Evolutionary conservation across 2,888 invertebrate species (phyloP), one percentile per base, ranked within the genome.

Genomic region (Willowsia nigromaculata): DNA sequence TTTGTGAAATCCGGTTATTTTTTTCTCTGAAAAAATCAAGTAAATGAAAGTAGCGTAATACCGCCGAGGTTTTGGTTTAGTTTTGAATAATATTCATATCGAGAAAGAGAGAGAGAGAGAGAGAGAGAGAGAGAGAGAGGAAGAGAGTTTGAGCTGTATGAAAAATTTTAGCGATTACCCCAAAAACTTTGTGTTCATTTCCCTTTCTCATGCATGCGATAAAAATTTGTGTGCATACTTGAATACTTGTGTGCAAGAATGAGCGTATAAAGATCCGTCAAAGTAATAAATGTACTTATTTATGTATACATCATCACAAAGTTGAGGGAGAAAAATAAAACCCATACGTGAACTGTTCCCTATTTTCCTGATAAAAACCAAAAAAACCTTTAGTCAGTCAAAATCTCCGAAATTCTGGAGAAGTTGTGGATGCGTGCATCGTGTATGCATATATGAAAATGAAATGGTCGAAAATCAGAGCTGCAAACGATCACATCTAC

Each of bases 51-150:
- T n/a, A 80, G 68, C 53, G 27, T 68, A 83, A 83, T 68, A 82
- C 74, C 74, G n/a, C 30, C 30, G 68, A 71, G 74, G 47, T 50
- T 87, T 81, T 43, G 86, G n/a, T n/a, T 68, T 53, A 86, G 68
- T 74, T 87, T 87, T 87, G 81, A 87, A 87, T 87, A 87, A 71
- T 85, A 85, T 65, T 74, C 81, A 82, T 65, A 50, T n/a, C 65
- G 11, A 59, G 33, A 30, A 18, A 33, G 33, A 65, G 65, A 27
- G 62, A 65, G n/a, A 65, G n/a, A 65, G n/a, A 65, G 9, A 65
- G 33, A 65, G 62, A 65, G 62, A 65, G 62, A 65, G 62, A 65
- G 33, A 27, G 13, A 27, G 30, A 3, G 13, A 33, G 13, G n/a
- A 0, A 37, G 18, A 5, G 18, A n/a, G 56, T 30, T 25, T 71